Conservation (phyloP, 2,797 vertebrate species). For the Malacoctenus gilli region DNA sequence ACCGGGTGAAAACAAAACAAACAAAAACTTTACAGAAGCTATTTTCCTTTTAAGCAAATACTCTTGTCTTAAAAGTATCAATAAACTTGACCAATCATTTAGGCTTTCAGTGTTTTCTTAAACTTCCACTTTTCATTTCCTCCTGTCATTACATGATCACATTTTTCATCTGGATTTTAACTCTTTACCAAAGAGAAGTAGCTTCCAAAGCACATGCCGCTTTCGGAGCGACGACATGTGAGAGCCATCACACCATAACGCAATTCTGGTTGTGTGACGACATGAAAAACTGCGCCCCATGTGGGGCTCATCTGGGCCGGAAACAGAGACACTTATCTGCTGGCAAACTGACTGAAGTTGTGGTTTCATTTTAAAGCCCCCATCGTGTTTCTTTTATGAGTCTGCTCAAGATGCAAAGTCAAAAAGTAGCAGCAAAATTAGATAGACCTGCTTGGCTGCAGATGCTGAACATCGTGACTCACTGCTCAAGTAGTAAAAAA, state of each 20-base stretch:
- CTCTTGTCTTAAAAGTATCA: too few species aligned
- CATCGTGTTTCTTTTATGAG: slow-evolving; percentile 1
- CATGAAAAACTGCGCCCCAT: slow-evolving; percentile 16
- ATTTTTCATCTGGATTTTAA: neutral
- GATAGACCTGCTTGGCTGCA: too few species aligned
- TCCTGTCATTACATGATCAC: slow-evolving; percentile 4
- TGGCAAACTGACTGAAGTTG: neutral
- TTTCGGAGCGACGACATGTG: neutral
- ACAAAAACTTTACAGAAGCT: too few species aligned
- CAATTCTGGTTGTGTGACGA: neutral
- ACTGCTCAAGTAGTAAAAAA: too few species aligned
- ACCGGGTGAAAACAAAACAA: too few species aligned
- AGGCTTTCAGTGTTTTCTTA: too few species aligned
- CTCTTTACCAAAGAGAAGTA: neutral
- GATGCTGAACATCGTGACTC: too few species aligned
- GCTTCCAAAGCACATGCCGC: slow-evolving; percentile 13
- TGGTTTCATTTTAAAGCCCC: neutral
- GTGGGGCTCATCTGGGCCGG: neutral
- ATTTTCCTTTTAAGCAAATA: too few species aligned
- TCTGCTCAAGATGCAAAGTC: too few species aligned
- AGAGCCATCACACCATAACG: neutral
- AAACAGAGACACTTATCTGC: neutral
- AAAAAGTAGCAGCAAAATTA: too few species aligned
- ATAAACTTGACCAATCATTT: too few species aligned
- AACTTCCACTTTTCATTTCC: slow-evolving; percentile 45